Evolutionary conservation across 2,888 invertebrate species (phyloP).

Genomic region (Hemistola chrysoprasaria): DNA sequence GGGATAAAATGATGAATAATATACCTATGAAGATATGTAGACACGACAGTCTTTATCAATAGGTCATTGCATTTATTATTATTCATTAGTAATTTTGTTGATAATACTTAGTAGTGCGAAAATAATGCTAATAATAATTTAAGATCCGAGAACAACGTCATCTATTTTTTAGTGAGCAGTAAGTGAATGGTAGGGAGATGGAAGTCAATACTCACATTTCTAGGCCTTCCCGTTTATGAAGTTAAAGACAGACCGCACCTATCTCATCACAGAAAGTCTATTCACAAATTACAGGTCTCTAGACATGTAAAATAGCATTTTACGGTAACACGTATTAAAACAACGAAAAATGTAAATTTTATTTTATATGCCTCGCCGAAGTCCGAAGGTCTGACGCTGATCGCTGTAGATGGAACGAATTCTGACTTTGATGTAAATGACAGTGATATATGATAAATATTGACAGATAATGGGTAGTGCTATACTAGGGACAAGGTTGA

Average conservation of each 20-base stretch:
- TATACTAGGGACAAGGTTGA: too few relatives aligned
- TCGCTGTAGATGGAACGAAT: too few relatives aligned
- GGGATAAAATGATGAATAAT: too few relatives aligned
- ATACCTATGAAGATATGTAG: background rate
- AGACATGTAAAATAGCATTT: slow-evolving; percentile 4
- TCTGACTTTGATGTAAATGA: too few relatives aligned
- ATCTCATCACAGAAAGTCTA: slow-evolving; percentile 12
- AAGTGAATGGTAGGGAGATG: slow-evolving; percentile 31
- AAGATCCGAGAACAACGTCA: slow-evolving; percentile 48
- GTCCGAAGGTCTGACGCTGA: too few relatives aligned
- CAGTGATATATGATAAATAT: too few relatives aligned
- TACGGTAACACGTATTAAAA: background rate
- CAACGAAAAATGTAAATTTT: background rate
- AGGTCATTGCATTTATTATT: too few relatives aligned
- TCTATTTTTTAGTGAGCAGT: slow-evolving; percentile 32
- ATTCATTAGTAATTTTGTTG: background rate
- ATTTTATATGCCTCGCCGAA: too few relatives aligned
- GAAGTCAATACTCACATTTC: slow-evolving; percentile 4
- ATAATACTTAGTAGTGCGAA: slow-evolving; percentile 2
- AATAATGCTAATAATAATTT: slow-evolving; percentile 27
- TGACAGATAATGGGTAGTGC: too few relatives aligned
- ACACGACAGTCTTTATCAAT: too few relatives aligned
- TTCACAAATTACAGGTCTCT: slow-evolving; percentile 4
- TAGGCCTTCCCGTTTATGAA: slow-evolving; percentile 1
- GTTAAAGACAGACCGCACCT: background rate